A percentile compares a stretch with the other conserved stretches of the same genome.
Evolutionary conservation across 2,113 vertebrate species (phyloP).

Genomic region (Ranitomeya variabilis): DNA sequence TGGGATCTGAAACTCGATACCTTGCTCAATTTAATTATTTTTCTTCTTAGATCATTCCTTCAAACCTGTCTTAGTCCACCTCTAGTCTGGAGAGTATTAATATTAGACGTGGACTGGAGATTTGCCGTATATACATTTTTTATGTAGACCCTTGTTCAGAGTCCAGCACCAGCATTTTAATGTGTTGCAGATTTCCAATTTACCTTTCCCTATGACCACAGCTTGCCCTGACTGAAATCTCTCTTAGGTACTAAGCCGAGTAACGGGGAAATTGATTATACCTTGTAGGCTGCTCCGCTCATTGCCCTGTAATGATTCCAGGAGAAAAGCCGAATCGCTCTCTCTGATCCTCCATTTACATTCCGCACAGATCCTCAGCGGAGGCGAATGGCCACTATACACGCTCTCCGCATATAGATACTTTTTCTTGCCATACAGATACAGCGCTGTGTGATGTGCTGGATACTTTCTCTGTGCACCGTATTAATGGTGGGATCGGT

Average conservation of each 20-base stretch:
- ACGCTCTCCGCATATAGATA: too few species aligned
- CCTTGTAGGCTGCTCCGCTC: background rate
- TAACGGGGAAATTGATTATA: background rate
- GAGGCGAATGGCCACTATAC: background rate
- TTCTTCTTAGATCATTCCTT: too few species aligned
- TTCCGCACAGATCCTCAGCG: background rate
- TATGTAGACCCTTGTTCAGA: background rate
- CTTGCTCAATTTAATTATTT: too few species aligned
- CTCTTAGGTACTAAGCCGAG: background rate
- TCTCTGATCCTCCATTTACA: background rate
- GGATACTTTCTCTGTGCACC: too few species aligned
- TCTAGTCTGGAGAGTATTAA: background rate
- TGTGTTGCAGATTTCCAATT: background rate
- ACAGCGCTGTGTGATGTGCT: too few species aligned
- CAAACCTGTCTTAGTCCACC: too few species aligned
- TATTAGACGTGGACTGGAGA: background rate
- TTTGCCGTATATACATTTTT: background rate
- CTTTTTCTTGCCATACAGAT: too few species aligned
- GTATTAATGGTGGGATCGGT: too few species aligned
- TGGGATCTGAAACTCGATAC: too few species aligned
- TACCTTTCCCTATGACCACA: background rate
- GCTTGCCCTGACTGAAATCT: background rate
- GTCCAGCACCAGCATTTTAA: background rate
- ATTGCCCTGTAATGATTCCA: background rate
- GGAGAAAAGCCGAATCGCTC: background rate